Evolutionary conservation across 2,888 invertebrate genomes (phyloP).

Genomic region (Himalopsyche tibetana): DNA sequence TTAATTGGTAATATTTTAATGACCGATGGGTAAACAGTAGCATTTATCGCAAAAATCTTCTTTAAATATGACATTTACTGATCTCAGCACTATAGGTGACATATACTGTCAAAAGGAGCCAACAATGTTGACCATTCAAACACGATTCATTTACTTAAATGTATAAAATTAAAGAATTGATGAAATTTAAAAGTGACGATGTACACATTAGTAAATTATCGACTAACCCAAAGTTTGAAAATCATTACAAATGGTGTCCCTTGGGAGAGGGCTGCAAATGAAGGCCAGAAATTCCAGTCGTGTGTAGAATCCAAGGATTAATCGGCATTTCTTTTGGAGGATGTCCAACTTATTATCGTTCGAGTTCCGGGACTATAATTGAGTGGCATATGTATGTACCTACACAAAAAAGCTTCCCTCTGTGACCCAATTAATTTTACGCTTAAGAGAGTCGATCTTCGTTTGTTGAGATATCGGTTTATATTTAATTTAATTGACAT

Average conservation of each 20-base stretch:
- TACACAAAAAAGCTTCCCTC: background rate
- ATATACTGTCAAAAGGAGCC: too few relatives aligned
- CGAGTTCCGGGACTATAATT: background rate
- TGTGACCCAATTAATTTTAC: conserved; percentile 12
- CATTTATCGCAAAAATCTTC: too few relatives aligned
- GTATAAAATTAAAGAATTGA: too few relatives aligned
- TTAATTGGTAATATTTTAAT: too few relatives aligned
- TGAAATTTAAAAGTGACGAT: too few relatives aligned
- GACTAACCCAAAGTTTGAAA: conserved; percentile 1
- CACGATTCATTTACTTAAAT: too few relatives aligned
- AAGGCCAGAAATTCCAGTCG: conserved; percentile 22
- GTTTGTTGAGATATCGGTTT: background rate
- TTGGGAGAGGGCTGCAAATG: background rate
- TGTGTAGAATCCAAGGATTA: conserved; percentile 27
- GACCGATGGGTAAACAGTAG: too few relatives aligned
- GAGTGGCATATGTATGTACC: conserved; percentile 16
- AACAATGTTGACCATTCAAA: too few relatives aligned
- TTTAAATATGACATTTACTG: too few relatives aligned
- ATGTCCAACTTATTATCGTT: conserved; percentile 38
- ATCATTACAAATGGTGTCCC: background rate
- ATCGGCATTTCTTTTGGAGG: conserved; percentile 30
- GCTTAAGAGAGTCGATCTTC: conserved; percentile 6
- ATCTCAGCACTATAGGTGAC: too few relatives aligned
- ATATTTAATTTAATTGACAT: conserved; percentile 7
- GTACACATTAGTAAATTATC: too few relatives aligned